Conservation (phyloP, 2,888 invertebrate species). For the Drosophila algonquin region DNA sequence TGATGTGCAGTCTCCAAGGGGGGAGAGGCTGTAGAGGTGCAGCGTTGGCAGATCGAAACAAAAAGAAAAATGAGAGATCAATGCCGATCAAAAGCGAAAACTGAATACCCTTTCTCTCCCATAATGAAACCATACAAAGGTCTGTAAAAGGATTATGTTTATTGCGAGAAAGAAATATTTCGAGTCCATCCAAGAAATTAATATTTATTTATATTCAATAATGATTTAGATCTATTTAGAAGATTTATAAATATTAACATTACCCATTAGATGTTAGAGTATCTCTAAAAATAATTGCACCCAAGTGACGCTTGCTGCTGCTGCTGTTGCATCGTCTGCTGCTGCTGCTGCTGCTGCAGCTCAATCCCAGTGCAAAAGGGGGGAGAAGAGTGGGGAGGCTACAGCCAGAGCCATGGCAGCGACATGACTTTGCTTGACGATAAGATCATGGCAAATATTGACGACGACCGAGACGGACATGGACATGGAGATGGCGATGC, state of each 20-base stretch:
- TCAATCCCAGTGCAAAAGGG: constrained; percentile 7
- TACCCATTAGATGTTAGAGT: constrained; percentile 50
- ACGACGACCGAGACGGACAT: constrained; percentile 51
- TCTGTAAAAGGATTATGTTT: not conserved
- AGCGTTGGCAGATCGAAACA: not conserved
- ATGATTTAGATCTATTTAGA: no score
- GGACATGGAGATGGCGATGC: constrained; percentile 33
- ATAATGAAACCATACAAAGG: not conserved
- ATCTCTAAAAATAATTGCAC: constrained; percentile 74
- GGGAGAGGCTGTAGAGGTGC: not conserved
- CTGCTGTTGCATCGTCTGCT: constrained; percentile 19
- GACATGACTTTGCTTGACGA: constrained; percentile 75
- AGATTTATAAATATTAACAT: no score
- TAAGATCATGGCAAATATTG: constrained; percentile 79
- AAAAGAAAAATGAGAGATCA: not conserved
- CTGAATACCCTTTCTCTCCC: not conserved
- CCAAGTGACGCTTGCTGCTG: constrained; percentile 58
- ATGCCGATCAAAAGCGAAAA: not conserved
- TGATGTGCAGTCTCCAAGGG: constrained; percentile 52
- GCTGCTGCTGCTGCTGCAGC: constrained; percentile 20
- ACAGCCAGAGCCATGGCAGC: constrained; percentile 65
- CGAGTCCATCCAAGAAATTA: no score
- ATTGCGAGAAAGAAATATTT: no score
- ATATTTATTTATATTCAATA: no score
- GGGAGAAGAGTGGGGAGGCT: constrained; percentile 9